Base-by-base conservation (phyloP, 1,140 invertebrate genomes). In the Tetramorium alpestre region DNA sequence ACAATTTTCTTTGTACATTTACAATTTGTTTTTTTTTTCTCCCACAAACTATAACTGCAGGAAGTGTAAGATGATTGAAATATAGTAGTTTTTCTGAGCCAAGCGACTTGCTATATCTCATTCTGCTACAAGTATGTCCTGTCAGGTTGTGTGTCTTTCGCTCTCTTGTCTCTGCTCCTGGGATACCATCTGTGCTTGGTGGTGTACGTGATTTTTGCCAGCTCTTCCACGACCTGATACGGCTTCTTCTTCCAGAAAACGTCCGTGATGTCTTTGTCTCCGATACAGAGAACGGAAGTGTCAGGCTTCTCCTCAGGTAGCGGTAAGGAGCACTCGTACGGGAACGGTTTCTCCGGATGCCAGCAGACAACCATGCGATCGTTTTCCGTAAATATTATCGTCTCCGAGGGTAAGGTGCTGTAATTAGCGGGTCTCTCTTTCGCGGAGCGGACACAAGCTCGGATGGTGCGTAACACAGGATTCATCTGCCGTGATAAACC, bases 111-210 rank as follows among this genome's bases (percentile, higher is more conserved):
- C 6, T 67, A 1, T 0, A 8, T 58, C 2, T 56, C 2, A 54
- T 33, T 33, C 3, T 3, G 44, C 96, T 97, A 98, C 87, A 98
- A 96, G 94, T 97, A 98, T 69, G 96, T 95, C 93, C 98, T 96
- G 91, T 98, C 97, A 95, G 96, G 96, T 90, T 96, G 93, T 60
- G 96, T 97, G 85, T 97, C 96, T 92, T 97, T 97, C 0, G 96
- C 96, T 92, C 95, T 97, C 92, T 96, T 97, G 90, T 97, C 96
- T 90, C 97, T 96, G 11, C 96, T 94, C 92, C 96, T 96, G 4
- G 96, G 97, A 92, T 97, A 98, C 98, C 98, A 99, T 51, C 96
- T 95, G 92, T 98, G 97, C 94, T 97, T 97, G 3, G 97, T 97
- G 5, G 98, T 98, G 87, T 97, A 96, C 1, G 98, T 98, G 0